Conservation (phyloP, 1,140 invertebrate genomes). For the Drosophila ironensis region DNA sequence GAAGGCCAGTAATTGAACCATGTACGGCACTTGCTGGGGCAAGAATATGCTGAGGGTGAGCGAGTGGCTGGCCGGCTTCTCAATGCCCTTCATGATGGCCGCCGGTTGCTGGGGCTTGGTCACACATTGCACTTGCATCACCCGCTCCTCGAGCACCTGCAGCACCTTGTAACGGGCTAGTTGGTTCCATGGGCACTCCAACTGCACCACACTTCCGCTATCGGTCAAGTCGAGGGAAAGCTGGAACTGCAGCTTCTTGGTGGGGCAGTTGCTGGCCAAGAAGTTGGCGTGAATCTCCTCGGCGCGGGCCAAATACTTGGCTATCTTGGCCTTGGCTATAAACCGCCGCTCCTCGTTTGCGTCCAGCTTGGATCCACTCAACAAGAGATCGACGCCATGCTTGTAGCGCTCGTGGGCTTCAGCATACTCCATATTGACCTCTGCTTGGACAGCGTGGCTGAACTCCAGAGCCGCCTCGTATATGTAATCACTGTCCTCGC, state of each 20-base stretch:
- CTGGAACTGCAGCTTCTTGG: conserved; percentile 59
- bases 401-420: conserved; percentile 82
- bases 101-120: conserved; percentile 79
- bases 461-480: conserved; percentile 81
- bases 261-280: conserved; percentile 16
- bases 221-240: conserved; percentile 66
- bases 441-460: conserved; percentile 77
- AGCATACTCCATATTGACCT: conserved; percentile 81
- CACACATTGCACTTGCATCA: conserved; percentile 82
- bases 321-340: conserved; percentile 80
- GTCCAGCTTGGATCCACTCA: conserved; percentile 80
- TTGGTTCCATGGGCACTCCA: conserved; percentile 79
- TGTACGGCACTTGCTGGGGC: conserved; percentile 83
- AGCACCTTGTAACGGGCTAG: conserved; percentile 83
- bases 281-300: conserved; percentile 82
- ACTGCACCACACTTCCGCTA: conserved; percentile 31
- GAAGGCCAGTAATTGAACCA: conserved; percentile 82
- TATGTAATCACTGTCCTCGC: conserved; percentile 80
- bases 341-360: conserved; percentile 69
- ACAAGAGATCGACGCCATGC: conserved; percentile 82
- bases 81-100: conserved; percentile 83
- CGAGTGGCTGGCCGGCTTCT: conserved; percentile 81
- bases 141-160: conserved; percentile 75
- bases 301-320: conserved; percentile 80
- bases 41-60: conserved; percentile 81